Evolutionary conservation across 2,113 vertebrate species (phyloP).

Genomic region (Barnardius zonarius): DNA sequence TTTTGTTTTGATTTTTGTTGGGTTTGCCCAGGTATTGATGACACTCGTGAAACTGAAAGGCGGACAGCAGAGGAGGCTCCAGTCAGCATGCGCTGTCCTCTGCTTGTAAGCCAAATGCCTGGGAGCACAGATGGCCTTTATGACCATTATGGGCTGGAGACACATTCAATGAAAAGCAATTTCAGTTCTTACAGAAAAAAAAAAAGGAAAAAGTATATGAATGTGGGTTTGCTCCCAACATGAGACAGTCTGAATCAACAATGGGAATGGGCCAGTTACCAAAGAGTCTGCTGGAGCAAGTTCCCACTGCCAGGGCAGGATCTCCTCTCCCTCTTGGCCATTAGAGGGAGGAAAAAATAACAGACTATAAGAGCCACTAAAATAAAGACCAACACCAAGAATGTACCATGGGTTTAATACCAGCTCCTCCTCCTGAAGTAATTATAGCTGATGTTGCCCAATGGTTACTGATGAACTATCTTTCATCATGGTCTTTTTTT

Average conservation of each 20-base stretch:
- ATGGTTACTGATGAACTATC: conserved; percentile 31
- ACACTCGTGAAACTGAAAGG: not conserved
- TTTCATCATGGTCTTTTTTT: conserved; percentile 34
- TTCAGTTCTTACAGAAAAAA: conserved; percentile 55
- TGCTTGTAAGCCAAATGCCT: not conserved
- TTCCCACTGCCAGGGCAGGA: conserved; percentile 52
- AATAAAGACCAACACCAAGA: conserved; percentile 68
- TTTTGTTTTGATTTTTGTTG: not conserved
- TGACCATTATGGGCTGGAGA: conserved; percentile 45
- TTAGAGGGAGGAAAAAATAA: conserved; percentile 71
- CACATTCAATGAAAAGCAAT: conserved; percentile 56
- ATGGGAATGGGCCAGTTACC: conserved; percentile 61
- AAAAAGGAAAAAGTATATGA: conserved; percentile 13
- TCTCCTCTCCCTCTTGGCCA: conserved; percentile 64
- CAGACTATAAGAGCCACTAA: conserved; percentile 63
- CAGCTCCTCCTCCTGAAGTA: conserved; percentile 51
- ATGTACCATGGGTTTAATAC: conserved; percentile 69
- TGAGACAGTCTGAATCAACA: conserved; percentile 73
- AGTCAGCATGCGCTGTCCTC: not conserved
- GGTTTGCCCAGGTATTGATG: not conserved
- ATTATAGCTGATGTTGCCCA: conserved; percentile 58
- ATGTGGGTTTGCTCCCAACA: conserved; percentile 68
- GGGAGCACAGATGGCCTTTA: conserved; percentile 33
- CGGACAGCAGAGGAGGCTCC: not conserved
- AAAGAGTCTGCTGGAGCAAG: conserved; percentile 67